These are phyloP conservation scores for Drosophila maculinotata DNA, from an alignment of 2,888 invertebrate species.

Conservation along the genomic window DNA sequence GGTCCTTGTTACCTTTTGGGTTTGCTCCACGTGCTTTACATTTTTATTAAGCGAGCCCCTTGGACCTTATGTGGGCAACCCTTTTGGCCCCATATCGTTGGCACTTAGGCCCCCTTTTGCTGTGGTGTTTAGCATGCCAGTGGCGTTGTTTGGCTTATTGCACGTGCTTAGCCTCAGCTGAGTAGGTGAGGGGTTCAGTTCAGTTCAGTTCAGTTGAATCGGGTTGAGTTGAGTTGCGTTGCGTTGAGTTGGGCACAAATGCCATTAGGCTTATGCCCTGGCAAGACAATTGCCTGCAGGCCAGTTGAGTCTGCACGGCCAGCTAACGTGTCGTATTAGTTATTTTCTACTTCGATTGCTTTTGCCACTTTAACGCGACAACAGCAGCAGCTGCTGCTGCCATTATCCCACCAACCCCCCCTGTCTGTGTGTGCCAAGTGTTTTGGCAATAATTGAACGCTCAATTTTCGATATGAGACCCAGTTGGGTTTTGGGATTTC, in stretches of 20 bases:
- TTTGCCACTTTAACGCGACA: conserved; percentile 81
- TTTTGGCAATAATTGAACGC: conserved; percentile 77
- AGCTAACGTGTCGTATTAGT: conserved; percentile 80
- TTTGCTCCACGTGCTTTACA: conserved; percentile 80
- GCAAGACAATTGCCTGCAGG: conserved; percentile 72
- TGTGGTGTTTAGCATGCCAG: conserved; percentile 76
- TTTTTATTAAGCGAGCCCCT: conserved; percentile 79
- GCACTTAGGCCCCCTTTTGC: conserved; percentile 15
- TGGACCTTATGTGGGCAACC: conserved; percentile 50
- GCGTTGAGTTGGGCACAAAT: conserved; percentile 52
- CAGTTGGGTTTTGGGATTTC: conserved; percentile 15
- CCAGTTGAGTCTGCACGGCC: conserved; percentile 60
- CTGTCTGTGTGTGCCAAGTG: conserved; percentile 57
- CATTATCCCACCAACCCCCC: background rate
- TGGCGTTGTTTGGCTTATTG: conserved; percentile 81
- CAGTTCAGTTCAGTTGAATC: conserved; percentile 23
- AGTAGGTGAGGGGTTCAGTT: conserved; percentile 14
- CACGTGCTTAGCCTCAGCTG: conserved; percentile 70
- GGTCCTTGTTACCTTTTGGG: conserved; percentile 53
- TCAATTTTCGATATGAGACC: conserved; percentile 74
- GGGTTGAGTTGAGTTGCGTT: background rate
- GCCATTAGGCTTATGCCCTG: conserved; percentile 72
- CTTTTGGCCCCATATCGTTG: conserved; percentile 62
- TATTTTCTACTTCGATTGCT: conserved; percentile 81
- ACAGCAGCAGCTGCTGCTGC: conserved; percentile 48